phyloP scores from a whole-genome alignment of 2,797 vertebrate genomes.

The Ficedula albicollis region DNA sequence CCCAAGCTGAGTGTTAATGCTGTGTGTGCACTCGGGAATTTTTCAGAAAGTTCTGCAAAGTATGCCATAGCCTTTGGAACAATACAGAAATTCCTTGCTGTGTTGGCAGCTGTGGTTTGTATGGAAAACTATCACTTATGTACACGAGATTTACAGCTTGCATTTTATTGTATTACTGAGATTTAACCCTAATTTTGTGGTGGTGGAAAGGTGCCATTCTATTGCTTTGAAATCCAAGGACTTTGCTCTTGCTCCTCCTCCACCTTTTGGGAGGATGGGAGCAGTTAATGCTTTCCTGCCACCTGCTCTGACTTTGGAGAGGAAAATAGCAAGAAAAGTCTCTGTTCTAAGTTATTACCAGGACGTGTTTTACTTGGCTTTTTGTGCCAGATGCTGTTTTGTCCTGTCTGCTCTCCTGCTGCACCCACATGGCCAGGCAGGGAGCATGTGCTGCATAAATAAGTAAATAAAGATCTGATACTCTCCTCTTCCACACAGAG shows the following conservation, averaged over 20 bases:
- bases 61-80: not conserved
- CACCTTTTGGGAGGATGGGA: not conserved
- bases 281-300: not conserved
- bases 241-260: not conserved
- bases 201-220: not conserved
- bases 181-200: not conserved
- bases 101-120: not conserved
- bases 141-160: not conserved
- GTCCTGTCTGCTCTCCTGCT: not conserved
- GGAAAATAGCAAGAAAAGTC: not conserved
- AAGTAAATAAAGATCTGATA: not conserved
- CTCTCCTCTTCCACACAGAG: not conserved
- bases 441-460: not conserved
- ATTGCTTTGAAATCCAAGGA: not conserved
- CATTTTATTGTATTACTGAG: not conserved
- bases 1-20: not conserved
- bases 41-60: not conserved
- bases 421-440: not conserved
- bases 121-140: not conserved
- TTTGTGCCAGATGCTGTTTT: not conserved
- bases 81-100: not conserved
- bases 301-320: not conserved
- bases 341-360: not conserved
- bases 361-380: not conserved
- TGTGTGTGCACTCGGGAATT: fast-evolving